Percentiles rank a stretch among this genome's conserved stretches.
Evolutionary conservation across 1,140 invertebrate species (phyloP).

Genomic region (Andricus grossulariae): DNA sequence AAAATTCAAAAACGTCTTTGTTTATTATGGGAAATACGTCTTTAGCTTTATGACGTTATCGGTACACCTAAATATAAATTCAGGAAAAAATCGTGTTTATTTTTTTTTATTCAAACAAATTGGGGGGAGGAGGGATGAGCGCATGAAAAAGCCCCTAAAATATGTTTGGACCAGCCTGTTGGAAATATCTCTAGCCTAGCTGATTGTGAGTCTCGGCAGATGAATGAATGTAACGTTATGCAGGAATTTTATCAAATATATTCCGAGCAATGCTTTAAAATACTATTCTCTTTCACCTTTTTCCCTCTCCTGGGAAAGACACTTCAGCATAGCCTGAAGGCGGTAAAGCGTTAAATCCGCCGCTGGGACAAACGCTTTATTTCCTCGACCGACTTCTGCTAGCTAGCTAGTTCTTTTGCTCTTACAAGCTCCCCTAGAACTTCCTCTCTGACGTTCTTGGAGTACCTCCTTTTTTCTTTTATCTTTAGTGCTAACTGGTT

Average conservation of each 20-base stretch:
- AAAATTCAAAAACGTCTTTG: no score
- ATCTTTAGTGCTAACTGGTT: conserved; percentile 6
- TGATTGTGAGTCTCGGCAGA: not conserved
- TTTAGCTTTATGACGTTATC: no score
- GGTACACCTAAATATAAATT: no score
- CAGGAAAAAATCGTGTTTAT: no score
- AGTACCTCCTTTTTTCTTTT: not conserved
- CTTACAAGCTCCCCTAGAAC: conserved; percentile 4
- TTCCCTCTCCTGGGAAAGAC: conserved; percentile 2
- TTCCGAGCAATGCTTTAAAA: conserved; percentile 4
- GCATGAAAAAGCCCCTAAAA: no score
- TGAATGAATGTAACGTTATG: not conserved
- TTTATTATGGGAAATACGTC: no score
- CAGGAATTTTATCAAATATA: conserved; percentile 7
- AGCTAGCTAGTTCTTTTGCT: conserved; percentile 1
- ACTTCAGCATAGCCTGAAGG: conserved; percentile 22
- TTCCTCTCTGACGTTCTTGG: not conserved
- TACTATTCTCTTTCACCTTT: conserved; percentile 17
- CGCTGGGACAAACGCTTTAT: conserved; percentile 30
- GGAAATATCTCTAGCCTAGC: no score
- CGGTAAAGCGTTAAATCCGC: conserved; percentile 25
- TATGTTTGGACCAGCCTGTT: no score
- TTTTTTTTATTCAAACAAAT: no score
- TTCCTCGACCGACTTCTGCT: conserved; percentile 26
- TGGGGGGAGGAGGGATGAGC: no score